Conservation (phyloP, 1,140 invertebrate species). For the Tetraneura akinire region DNA sequence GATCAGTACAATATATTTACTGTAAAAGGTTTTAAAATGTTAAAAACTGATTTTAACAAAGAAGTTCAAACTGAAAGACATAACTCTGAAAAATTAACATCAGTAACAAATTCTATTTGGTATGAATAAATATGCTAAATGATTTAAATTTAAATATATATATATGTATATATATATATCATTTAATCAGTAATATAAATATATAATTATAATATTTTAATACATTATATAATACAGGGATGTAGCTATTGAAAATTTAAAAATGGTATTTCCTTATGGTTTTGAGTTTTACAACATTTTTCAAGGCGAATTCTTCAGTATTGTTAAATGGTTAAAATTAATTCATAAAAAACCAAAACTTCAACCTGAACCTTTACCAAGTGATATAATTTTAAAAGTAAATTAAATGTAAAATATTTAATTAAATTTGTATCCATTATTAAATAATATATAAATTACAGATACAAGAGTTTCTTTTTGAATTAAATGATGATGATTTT, state of each 20-base stretch:
- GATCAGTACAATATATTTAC: constrained; percentile 76
- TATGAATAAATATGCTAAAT: constrained; percentile 46
- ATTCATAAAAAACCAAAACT: constrained; percentile 66
- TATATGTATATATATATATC: too few relatives aligned
- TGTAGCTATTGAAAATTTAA: constrained; percentile 71
- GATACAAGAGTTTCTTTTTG: constrained; percentile 81
- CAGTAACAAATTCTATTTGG: constrained; percentile 76
- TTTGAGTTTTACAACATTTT: constrained; percentile 92
- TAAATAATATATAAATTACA: constrained; percentile 57
- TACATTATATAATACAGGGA: constrained; percentile 53
- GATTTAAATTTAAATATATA: not conserved
- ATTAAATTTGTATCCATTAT: not conserved
- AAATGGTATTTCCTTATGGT: constrained; percentile 85
- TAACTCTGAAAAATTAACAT: constrained; percentile 71
- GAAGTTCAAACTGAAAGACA: constrained; percentile 70
- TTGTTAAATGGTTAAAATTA: constrained; percentile 91
- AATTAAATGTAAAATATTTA: constrained; percentile 52
- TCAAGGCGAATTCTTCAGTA: constrained; percentile 85
- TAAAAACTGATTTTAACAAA: constrained; percentile 63
- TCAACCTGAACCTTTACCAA: constrained; percentile 70
- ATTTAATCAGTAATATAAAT: too few relatives aligned
- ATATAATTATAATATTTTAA: constrained; percentile 1
- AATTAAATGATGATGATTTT: constrained; percentile 96
- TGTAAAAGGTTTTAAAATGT: constrained; percentile 68
- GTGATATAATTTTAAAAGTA: constrained; percentile 86